phyloP scores from a whole-genome alignment of 2,888 invertebrate genomes.

The Drosophila subquinaria region DNA sequence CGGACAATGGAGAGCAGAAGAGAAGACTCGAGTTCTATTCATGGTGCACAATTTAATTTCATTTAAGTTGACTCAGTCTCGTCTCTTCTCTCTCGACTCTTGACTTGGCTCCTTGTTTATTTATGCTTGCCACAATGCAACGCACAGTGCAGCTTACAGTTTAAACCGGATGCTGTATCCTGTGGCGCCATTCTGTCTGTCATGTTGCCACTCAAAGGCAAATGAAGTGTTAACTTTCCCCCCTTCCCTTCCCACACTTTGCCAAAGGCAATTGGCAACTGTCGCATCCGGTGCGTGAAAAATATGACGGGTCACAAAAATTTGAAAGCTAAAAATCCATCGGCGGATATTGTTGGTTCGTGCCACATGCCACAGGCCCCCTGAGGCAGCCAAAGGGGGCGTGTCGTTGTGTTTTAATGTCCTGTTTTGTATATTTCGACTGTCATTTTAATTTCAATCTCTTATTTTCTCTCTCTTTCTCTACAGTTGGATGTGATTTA shows the following conservation, averaged over 20 bases:
- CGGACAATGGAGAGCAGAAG: neutral
- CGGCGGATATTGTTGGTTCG: constrained; percentile 41
- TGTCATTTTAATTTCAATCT: constrained; percentile 43
- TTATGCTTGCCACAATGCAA: constrained; percentile 38
- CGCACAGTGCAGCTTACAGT: constrained; percentile 21
- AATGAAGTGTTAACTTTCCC: constrained; percentile 63
- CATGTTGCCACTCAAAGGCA: constrained; percentile 38
- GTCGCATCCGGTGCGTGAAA: constrained; percentile 55
- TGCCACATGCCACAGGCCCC: neutral
- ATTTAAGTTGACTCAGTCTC: constrained; percentile 41
- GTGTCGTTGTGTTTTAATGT: constrained; percentile 52
- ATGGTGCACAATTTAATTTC: constrained; percentile 54
- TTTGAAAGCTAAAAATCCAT: constrained; percentile 21
- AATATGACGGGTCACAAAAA: constrained; percentile 20
- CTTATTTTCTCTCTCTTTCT: constrained; percentile 7
- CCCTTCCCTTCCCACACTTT: neutral
- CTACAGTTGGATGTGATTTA: constrained; percentile 66
- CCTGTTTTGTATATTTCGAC: constrained; percentile 18
- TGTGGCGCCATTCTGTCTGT: constrained; percentile 25
- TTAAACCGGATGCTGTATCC: constrained; percentile 35
- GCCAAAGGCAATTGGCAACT: constrained; percentile 55
- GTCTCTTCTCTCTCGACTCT: constrained; percentile 1
- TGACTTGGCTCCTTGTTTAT: constrained; percentile 50
- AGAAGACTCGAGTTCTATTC: neutral
- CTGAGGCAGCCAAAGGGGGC: constrained; percentile 25